Conservation (phyloP, 2,113 vertebrate species). For the Colinus virginianus region DNA sequence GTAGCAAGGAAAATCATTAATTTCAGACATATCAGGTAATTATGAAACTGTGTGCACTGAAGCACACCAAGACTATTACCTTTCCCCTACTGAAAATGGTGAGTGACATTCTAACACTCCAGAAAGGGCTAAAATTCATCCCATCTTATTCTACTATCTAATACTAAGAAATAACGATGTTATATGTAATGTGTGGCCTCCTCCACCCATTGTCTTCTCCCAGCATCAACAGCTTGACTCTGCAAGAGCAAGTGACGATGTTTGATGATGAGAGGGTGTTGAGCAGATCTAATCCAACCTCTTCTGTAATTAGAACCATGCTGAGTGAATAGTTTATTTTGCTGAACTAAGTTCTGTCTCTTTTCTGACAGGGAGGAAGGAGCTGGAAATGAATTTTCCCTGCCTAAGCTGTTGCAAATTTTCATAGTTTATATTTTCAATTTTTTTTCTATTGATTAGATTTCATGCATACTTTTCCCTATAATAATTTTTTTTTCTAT, state of each 20-base stretch:
- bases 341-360: not conserved
- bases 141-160: not conserved
- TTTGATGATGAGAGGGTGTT: not conserved
- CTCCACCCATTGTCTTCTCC: not conserved
- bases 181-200: not conserved
- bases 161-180: not conserved
- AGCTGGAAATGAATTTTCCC: not conserved
- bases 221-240: not conserved
- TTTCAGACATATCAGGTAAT: not conserved
- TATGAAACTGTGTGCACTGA: not conserved
- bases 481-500: not conserved
- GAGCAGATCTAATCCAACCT: not conserved
- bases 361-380: not conserved
- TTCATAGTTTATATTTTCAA: not conserved
- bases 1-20: not conserved
- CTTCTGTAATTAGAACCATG: not conserved
- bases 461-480: constrained; percentile 13
- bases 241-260: fast-evolving
- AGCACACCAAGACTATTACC: not conserved
- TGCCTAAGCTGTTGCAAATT: not conserved
- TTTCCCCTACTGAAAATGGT: not conserved
- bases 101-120: fast-evolving
- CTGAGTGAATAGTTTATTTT: not conserved
- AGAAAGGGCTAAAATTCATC: not conserved
- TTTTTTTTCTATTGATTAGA: not conserved